Conservation (phyloP, 1,140 invertebrate species). For the Antheraea pernyi region DNA sequence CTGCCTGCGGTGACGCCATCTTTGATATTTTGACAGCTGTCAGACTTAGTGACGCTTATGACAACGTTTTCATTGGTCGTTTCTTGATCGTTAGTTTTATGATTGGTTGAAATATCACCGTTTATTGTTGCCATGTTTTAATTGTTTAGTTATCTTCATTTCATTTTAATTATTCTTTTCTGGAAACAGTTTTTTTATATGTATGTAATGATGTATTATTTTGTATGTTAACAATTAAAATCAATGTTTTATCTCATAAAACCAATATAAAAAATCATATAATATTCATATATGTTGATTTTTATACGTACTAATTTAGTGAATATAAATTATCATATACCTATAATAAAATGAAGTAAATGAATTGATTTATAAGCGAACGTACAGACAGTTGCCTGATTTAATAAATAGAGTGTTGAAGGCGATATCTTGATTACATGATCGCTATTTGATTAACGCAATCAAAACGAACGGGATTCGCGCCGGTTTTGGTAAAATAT, state of each 20-base stretch:
- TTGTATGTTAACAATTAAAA: background rate
- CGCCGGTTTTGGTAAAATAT: background rate
- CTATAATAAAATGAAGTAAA: background rate
- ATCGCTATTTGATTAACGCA: background rate
- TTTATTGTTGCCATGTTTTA: conserved; percentile 7
- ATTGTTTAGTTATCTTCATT: background rate
- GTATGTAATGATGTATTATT: background rate
- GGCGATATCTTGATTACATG: conserved; percentile 1
- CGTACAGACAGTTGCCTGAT: background rate
- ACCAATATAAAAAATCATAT: no score
- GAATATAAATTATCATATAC: background rate
- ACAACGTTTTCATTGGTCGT: conserved; percentile 6
- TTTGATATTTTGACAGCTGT: conserved; percentile 3
- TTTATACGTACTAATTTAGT: background rate
- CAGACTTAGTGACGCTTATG: background rate
- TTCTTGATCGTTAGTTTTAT: background rate
- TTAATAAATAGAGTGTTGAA: background rate
- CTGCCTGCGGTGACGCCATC: background rate
- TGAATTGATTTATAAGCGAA: background rate
- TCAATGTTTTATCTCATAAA: no score
- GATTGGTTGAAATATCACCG: conserved; percentile 3
- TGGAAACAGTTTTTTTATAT: no score
- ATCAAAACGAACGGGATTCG: background rate
- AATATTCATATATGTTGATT: background rate
- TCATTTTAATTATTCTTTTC: background rate